A percentile compares a stretch with the other conserved stretches of the same genome.
Conservation (phyloP, 2,113 vertebrate species). For the Trematocara macrostoma region DNA sequence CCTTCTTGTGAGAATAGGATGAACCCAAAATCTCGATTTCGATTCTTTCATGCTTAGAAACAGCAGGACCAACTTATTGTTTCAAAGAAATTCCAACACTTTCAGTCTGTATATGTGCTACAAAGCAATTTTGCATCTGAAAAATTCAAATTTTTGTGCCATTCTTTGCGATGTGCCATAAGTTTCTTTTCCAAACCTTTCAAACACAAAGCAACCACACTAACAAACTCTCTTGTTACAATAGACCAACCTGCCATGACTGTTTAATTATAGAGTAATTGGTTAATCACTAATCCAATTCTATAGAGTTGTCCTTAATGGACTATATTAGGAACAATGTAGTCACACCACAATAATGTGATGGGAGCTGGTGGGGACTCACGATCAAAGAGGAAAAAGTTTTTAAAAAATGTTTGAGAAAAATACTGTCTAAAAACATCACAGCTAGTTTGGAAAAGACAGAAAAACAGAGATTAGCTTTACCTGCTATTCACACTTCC, state of each 20-base stretch:
- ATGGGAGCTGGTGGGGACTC: not conserved
- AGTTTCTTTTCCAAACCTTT: not conserved
- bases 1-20: not conserved
- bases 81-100: not conserved
- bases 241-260: not conserved
- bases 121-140: not conserved
- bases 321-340: not conserved
- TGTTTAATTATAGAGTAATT: not conserved
- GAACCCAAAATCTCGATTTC: not conserved
- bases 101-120: not conserved
- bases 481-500: not conserved
- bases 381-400: not conserved
- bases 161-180: not conserved
- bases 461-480: not conserved
- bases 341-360: not conserved
- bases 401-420: not conserved
- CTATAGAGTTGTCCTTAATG: not conserved
- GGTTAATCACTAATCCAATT: not conserved
- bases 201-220: not conserved
- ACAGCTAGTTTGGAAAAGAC: not conserved
- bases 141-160: accelerated
- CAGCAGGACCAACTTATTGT: not conserved
- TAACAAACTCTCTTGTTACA: not conserved
- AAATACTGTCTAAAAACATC: not conserved
- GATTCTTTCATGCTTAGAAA: not conserved